Percentiles rank a stretch among this genome's conserved stretches.
Evolutionary conservation across 2,797 vertebrate genomes (phyloP).

Genomic region (Oreochromis grahami): DNA sequence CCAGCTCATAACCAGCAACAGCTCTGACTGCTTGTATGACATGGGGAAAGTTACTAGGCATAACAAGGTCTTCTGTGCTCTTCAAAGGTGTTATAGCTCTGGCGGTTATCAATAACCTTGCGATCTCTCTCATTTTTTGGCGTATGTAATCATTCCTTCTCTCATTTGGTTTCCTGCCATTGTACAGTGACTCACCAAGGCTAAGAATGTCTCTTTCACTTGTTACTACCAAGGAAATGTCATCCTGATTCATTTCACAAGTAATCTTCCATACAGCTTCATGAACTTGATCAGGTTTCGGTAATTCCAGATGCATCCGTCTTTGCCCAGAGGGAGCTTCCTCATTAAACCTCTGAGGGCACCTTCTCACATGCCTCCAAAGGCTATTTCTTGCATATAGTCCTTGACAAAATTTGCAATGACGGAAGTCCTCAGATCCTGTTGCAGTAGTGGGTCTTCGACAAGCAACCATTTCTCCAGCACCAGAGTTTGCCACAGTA

Average conservation of each 20-base stretch:
- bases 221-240: background rate
- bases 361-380: background rate
- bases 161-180: background rate
- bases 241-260: constrained; percentile 13
- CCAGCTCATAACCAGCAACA: constrained; percentile 7
- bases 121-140: constrained; percentile 27
- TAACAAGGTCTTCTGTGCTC: background rate
- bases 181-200: background rate
- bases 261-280: background rate
- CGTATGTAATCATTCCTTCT: background rate
- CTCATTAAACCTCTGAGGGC: background rate
- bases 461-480: constrained; percentile 16
- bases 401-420: constrained; percentile 11
- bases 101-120: constrained; percentile 11
- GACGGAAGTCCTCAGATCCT: background rate
- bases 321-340: background rate
- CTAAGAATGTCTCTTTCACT: background rate
- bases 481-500: background rate
- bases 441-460: background rate
- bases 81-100: constrained; percentile 26
- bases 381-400: background rate
- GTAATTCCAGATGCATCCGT: background rate
- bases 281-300: background rate
- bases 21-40: background rate
- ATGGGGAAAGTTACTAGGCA: constrained; percentile 20